Evolutionary conservation across 2,113 vertebrate genomes (phyloP), one percentile per base, ranked within the genome.

Genomic region (Aphelocoma coerulescens): DNA sequence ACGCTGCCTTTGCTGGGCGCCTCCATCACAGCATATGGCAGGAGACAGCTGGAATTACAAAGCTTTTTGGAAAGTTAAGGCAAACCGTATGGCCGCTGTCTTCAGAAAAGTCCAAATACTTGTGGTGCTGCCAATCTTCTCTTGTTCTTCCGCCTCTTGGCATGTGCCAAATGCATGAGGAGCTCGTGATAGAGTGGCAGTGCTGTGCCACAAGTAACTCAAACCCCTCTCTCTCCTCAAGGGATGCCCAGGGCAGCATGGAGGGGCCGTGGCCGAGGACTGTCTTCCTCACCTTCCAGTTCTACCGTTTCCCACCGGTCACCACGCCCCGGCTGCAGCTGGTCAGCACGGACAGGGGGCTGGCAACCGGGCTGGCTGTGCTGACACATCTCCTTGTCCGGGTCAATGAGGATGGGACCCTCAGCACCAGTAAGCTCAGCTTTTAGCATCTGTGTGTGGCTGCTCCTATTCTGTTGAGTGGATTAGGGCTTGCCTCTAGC

Each of bases 221-320:
- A n/a, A 26, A 54, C 4, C 22, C 17, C 4, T 55, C 6, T 93
- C 27, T 89, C 87, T 92, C 57, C 35, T 74, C 58, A 96, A 99
- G 99, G 96, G 85, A 97, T 32, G 90, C 96, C 23, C 91, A 93
- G 79, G 95, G 96, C 1, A 52, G 91, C 3, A 16, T 49, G 7
- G 93, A 94, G 39, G 58, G 84, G 2, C 96, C 93, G 0, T 99
- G 98, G 98, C 99, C 99, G 0, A 85, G 81, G 62, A 98, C 97
- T 11, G 66, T 99, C 92, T 98, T 99, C 94, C 98, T 99, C 97
- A 99, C 99, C 80, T 99, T 99, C 98, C 99, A 99, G 98, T 99
- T 99, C 91, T 99, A 99, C 94, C 99, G 99, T 28, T 99, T 99
- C 66, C 98, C 98, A 0, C 98, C 98, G 0, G 96, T 98, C 66